A percentile compares a stretch with the other conserved stretches of the same genome.
These are phyloP conservation scores for Dasypus novemcinctus DNA, from an alignment of 2,113 vertebrate genomes.

Conservation along the genomic window DNA sequence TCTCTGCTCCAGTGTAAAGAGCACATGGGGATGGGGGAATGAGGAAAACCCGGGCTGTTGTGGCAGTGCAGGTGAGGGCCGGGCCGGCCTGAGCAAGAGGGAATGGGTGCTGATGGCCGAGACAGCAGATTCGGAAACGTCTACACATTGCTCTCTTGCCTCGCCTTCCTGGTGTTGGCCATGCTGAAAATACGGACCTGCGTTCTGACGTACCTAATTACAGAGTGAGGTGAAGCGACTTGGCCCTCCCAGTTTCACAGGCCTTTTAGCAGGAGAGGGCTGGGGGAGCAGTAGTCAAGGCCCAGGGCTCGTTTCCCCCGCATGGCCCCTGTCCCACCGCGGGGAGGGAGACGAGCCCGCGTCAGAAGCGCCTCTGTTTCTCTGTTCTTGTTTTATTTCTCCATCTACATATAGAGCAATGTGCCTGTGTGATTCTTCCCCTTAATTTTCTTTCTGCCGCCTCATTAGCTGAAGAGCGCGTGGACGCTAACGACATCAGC, in stretches of 20 bases:
- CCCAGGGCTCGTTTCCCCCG: not conserved
- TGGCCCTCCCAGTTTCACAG: accelerated
- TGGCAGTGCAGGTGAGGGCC: accelerated
- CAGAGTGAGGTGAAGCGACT: not conserved
- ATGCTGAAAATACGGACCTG: accelerated
- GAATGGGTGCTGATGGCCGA: accelerated
- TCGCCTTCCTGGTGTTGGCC: not conserved
- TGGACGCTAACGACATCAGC: slow-evolving; percentile 66
- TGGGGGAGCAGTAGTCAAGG: not conserved
- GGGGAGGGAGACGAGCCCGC: accelerated
- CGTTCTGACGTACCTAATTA: too few species aligned
- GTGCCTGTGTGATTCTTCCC: slow-evolving; percentile 65
- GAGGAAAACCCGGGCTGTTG: accelerated
- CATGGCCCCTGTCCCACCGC: accelerated
- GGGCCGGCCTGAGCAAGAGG: not conserved
- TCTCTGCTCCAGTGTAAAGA: not conserved
- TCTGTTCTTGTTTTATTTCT: slow-evolving; percentile 39
- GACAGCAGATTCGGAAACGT: not conserved
- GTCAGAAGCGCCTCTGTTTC: not conserved
- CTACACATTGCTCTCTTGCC: not conserved
- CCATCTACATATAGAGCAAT: slow-evolving; percentile 57
- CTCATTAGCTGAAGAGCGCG: slow-evolving; percentile 74
- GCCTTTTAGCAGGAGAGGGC: not conserved
- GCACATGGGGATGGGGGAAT: accelerated
- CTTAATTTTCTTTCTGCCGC: slow-evolving; percentile 79